Base-by-base conservation (phyloP, 2,113 vertebrate species). In the Percina caprodes region DNA sequence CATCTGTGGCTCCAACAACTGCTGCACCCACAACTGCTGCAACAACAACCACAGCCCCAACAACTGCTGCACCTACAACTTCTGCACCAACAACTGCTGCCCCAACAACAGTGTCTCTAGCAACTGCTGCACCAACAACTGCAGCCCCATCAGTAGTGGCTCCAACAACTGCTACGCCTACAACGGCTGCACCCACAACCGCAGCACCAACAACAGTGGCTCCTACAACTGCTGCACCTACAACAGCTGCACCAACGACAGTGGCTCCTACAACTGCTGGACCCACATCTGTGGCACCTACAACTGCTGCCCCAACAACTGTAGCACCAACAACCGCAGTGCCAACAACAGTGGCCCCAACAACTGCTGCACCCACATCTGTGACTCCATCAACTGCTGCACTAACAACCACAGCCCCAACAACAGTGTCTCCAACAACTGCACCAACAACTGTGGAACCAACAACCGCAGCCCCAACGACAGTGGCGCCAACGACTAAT, bases 21-120 rank as follows among this genome's bases (percentile, higher is more conserved):
- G 15, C 26, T 10, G 14, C 2, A 15, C 15, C 59, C 1, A 35
- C 59, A 61, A 61, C 59, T 19, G 10, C 18, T 10, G 0, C 18
- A 19, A 21, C 33, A 11, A 21, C 30, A 1, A 33, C 19, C 0
- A 4, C 19, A 0, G 55, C 23, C 0, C 13, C 0, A 30, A 62
- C 60, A 62, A 62, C 30, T 1, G 8, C 30, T 1, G 30, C 9
- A 0, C 33, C 60, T 6, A 62, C 33, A 13, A 39, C 60, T 5
- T 2, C 33, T 4, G 19, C 1, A 0, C 18, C 10, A 5, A 39
- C 60, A 19, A n/a, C 60, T 4, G 9, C 3, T 0, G 16, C 18
- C 4, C 4, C 60, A 11, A 19, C 30, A 2, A 39, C 56, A 6
- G 1, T n/a, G n/a, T n/a, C n/a, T n/a, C n/a, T n/a, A n/a, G n/a